These are phyloP conservation scores for Chloropsis hardwickii DNA, from an alignment of 2,113 vertebrate genomes.

Conservation along the genomic window DNA sequence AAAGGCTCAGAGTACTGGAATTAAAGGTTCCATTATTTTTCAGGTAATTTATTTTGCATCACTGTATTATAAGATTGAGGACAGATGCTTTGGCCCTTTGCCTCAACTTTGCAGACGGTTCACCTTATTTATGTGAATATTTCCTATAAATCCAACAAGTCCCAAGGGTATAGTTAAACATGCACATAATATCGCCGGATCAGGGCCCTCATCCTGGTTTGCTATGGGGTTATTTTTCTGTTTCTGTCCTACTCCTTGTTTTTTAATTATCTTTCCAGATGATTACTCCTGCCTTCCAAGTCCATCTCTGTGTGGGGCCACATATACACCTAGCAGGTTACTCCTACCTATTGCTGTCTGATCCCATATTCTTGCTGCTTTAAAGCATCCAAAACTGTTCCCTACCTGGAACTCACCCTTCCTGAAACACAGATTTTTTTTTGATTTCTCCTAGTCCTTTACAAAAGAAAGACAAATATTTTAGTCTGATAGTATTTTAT, in stretches of 20 bases:
- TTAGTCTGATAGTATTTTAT: not conserved
- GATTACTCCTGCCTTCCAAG: not conserved
- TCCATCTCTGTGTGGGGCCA: not conserved
- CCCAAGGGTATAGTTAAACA: constrained; percentile 11
- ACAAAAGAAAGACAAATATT: not conserved
- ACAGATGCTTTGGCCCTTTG: constrained; percentile 65
- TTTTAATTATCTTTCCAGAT: constrained; percentile 34
- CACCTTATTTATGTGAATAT: constrained; percentile 48
- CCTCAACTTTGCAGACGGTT: constrained; percentile 30
- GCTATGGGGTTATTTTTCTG: not conserved
- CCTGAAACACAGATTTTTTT: not conserved
- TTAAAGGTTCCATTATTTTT: constrained; percentile 65
- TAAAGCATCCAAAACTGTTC: not conserved
- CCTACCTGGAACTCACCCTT: not conserved
- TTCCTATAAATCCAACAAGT: constrained; percentile 43
- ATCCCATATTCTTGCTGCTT: not conserved
- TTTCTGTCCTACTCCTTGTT: not conserved
- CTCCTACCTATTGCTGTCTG: not conserved
- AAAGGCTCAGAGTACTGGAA: constrained; percentile 52
- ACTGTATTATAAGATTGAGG: constrained; percentile 58
- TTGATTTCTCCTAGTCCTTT: not conserved
- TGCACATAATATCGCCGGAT: not conserved
- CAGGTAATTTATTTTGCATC: constrained; percentile 63
- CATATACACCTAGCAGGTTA: not conserved
- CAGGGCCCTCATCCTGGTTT: constrained; percentile 20